Evolutionary conservation across 1,140 invertebrate genomes (phyloP).

Genomic region (Temnothorax curvispinosus): DNA sequence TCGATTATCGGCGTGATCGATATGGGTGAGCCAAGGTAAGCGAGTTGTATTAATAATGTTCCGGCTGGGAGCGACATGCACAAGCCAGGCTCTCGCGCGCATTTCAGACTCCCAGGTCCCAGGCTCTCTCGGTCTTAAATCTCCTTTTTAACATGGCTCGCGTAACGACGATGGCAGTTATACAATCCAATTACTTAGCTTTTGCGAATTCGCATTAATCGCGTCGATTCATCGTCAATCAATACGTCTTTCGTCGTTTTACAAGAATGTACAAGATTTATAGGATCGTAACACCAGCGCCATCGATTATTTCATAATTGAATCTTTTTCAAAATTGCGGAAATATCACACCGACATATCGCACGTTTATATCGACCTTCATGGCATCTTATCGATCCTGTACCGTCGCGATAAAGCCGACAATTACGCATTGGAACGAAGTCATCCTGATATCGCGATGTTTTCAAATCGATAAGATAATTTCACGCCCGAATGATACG

Average conservation of each 20-base stretch:
- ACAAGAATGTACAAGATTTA: neutral
- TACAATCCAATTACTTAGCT: constrained; percentile 79
- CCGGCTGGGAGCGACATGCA: constrained; percentile 32
- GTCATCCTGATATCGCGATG: constrained; percentile 66
- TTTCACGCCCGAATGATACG: neutral
- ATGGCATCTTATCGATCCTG: constrained; percentile 52
- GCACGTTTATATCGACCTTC: constrained; percentile 33
- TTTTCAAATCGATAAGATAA: constrained; percentile 70
- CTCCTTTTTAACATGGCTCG: constrained; percentile 62
- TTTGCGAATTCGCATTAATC: constrained; percentile 81
- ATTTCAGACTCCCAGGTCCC: neutral
- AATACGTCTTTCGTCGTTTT: neutral
- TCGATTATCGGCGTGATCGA: constrained; percentile 80
- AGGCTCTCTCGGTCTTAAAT: neutral
- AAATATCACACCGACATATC: neutral
- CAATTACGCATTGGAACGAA: constrained; percentile 49
- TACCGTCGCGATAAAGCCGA: constrained; percentile 37
- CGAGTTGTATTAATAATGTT: constrained; percentile 81
- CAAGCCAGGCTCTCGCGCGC: neutral
- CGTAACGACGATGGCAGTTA: constrained; percentile 74
- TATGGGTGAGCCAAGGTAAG: constrained; percentile 82
- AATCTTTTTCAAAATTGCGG: neutral
- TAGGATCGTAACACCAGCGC: neutral
- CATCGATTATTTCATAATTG: constrained; percentile 2
- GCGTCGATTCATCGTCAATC: constrained; percentile 1